phyloP scores from a whole-genome alignment of 2,888 invertebrate species.

The Oxystoma pomonae region DNA sequence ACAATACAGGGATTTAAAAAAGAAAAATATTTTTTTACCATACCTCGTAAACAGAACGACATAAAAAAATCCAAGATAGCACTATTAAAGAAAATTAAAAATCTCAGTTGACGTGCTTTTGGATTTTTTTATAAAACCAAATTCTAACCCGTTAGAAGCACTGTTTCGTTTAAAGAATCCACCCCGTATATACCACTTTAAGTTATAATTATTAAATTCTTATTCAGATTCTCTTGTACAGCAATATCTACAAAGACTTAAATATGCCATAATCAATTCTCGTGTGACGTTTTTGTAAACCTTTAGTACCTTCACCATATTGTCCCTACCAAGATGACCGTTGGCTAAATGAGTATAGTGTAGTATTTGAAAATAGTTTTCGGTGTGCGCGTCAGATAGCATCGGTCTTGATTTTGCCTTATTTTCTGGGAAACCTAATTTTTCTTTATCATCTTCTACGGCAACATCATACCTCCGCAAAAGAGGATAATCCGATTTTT shows the following conservation, averaged over 20 bases:
- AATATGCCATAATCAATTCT: background rate
- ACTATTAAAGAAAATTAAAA: too few relatives aligned
- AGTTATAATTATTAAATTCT: too few relatives aligned
- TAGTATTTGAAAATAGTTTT: background rate
- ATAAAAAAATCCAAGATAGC: too few relatives aligned
- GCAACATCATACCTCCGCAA: background rate
- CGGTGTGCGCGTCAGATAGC: background rate
- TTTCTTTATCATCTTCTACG: background rate
- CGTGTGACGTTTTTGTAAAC: background rate
- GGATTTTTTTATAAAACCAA: too few relatives aligned
- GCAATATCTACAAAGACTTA: background rate
- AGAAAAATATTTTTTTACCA: too few relatives aligned
- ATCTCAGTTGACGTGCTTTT: too few relatives aligned
- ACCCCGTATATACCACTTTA: too few relatives aligned
- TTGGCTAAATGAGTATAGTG: background rate
- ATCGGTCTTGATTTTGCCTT: background rate
- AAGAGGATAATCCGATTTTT: background rate
- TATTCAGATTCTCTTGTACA: background rate
- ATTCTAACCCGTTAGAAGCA: too few relatives aligned
- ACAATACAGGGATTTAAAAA: too few relatives aligned
- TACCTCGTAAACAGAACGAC: too few relatives aligned
- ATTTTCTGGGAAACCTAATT: background rate
- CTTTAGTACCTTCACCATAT: background rate
- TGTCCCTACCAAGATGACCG: background rate
- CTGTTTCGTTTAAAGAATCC: too few relatives aligned